Base-by-base conservation (phyloP, 2,888 invertebrate species). In the Apomyelois bistriatella region DNA sequence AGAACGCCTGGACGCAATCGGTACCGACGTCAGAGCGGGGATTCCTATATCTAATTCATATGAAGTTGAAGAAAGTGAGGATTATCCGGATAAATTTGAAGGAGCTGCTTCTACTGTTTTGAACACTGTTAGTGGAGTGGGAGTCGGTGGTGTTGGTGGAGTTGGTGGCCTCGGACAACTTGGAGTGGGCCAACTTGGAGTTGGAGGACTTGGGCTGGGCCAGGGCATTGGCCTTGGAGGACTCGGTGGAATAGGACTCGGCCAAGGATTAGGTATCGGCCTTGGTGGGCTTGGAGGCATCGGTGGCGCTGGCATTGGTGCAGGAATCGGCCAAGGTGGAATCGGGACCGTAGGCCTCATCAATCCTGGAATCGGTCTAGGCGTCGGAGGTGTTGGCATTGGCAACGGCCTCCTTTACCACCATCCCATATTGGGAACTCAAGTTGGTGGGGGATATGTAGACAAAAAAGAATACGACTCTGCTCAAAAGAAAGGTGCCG, bases 41-140 rank as follows among this genome's bases (percentile, higher is more conserved):
- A 48, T 87, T 57, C 88, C 88, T 17, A 53, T 87, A 37, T 85
- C 92, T 0, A 85, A 77, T 53, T 91, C 91, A 36, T 93, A 92
- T 64, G 92, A 92, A 77, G 91, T 92, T 37, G 91, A 92, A 72
- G 92, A 92, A 78, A 91, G 91, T 72, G 90, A 84, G 56, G 92
- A 92, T 66, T 92, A 92, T 66, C 92, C 92, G 10, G 90, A 89
- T 55, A 71, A 79, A 16, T 68, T 85, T 3, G 78, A 85, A 65
- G 86, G 84, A 68, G 86, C 88, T n/a, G 89, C 88, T 9, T 87
- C 90, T 22, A 61, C 71, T 22, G 74, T 88, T 58, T 58, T 87
- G 40, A 86, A 85, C 52, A 82, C 88, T 30, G 86, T 80, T 47
- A 57, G 78, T 43, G 82, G 82, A 59, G 76, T 76, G 49, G 80